Percentiles rank a stretch among this genome's conserved stretches.
These are phyloP conservation scores for Tetraneura akinire DNA, from an alignment of 1,140 invertebrate genomes.

Conservation along the genomic window DNA sequence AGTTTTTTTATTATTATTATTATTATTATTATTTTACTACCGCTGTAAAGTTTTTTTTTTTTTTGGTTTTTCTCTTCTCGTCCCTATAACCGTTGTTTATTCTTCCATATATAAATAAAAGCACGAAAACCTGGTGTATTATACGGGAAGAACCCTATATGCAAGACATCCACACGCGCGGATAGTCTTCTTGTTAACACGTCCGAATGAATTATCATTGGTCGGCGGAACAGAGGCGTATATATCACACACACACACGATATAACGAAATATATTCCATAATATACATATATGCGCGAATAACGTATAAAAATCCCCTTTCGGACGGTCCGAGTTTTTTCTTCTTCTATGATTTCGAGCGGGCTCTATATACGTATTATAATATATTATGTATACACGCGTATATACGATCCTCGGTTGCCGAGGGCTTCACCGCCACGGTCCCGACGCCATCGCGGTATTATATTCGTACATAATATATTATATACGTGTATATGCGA, in stretches of 20 bases:
- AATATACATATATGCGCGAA: too few relatives aligned
- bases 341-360: conserved; percentile 26
- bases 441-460: too few relatives aligned
- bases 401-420: too few relatives aligned
- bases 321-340: conserved; percentile 49
- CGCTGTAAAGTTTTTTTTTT: conserved; percentile 30
- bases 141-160: background rate
- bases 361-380: too few relatives aligned
- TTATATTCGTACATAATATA: too few relatives aligned
- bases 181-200: conserved; percentile 47
- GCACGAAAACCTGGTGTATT: background rate
- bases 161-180: background rate
- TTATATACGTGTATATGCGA: background rate
- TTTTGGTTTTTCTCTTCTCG: background rate
- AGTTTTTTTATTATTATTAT: conserved; percentile 44
- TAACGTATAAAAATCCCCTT: conserved; percentile 41
- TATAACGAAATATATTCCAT: conserved; percentile 24
- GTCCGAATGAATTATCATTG: conserved; percentile 50
- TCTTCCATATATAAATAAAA: background rate
- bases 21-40: too few relatives aligned
- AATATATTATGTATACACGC: too few relatives aligned
- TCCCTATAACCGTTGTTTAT: conserved; percentile 29
- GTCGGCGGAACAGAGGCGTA: conserved; percentile 37
- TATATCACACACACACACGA: too few relatives aligned
- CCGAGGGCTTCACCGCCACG: conserved; percentile 19